Evolutionary conservation across 1,140 invertebrate species (phyloP).

Genomic region (Meloidogyne floridensis): DNA sequence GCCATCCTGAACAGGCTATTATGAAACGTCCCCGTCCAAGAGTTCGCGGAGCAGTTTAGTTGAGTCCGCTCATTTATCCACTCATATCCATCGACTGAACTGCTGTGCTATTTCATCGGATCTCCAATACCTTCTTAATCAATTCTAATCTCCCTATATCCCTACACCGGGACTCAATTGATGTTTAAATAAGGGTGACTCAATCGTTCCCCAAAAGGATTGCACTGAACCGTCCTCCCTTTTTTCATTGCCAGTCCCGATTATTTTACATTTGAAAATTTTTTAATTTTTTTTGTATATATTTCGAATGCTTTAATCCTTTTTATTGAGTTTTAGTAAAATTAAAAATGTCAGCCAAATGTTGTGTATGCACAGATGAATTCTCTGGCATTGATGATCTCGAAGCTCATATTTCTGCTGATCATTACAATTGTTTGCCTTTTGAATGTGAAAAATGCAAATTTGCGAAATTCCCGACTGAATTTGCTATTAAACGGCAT

Average conservation of each 20-base stretch:
- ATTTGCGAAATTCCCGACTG: slow-evolving; percentile 47
- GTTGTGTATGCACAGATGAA: slow-evolving; percentile 26
- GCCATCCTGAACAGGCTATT: no score
- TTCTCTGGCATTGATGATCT: slow-evolving; percentile 40
- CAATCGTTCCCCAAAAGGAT: no score
- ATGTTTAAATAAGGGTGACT: no score
- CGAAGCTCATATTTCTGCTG: slow-evolving; percentile 41
- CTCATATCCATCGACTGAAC: no score
- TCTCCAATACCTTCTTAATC: no score
- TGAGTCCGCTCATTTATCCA: no score
- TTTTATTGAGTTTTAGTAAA: background rate
- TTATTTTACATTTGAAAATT: no score
- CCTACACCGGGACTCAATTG: no score
- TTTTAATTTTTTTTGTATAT: background rate
- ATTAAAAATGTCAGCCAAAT: slow-evolving; percentile 22
- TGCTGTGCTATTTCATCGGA: no score
- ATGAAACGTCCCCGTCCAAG: no score
- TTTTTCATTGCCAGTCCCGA: background rate
- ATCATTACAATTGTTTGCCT: slow-evolving; percentile 30
- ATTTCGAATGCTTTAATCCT: background rate
- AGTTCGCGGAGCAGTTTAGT: no score
- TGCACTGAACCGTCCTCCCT: slow-evolving; percentile 9
- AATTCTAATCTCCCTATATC: no score
- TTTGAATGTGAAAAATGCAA: slow-evolving; percentile 49
- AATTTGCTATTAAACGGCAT: slow-evolving; percentile 41